These are phyloP conservation scores for Papilio gigon DNA, from an alignment of 2,888 invertebrate species.

Conservation along the genomic window DNA sequence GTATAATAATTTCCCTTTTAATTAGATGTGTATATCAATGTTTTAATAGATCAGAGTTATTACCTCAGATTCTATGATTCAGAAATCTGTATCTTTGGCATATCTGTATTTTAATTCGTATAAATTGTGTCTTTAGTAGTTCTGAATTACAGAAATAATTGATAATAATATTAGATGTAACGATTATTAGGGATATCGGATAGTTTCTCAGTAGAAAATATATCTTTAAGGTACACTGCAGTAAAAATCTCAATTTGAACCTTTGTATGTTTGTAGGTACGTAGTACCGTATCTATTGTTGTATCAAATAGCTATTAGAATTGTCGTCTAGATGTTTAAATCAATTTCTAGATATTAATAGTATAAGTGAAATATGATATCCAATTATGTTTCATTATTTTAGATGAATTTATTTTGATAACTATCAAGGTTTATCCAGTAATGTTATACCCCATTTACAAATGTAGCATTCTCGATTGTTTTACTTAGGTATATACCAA, in stretches of 20 bases:
- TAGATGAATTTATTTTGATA: constrained; percentile 78
- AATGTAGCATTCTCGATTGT: constrained; percentile 32
- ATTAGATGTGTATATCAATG: background rate
- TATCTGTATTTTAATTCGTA: constrained; percentile 32
- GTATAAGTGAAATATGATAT: constrained; percentile 53
- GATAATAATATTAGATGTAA: constrained; percentile 32
- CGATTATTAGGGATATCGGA: constrained; percentile 30
- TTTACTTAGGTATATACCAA: constrained; percentile 30
- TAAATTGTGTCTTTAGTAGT: constrained; percentile 9
- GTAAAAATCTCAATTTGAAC: constrained; percentile 29
- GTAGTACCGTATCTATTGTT: constrained; percentile 47
- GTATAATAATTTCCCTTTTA: background rate
- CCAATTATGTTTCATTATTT: constrained; percentile 63
- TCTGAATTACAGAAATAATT: constrained; percentile 30
- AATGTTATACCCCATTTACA: constrained; percentile 49
- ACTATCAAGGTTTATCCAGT: constrained; percentile 62
- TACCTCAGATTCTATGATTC: constrained; percentile 19
- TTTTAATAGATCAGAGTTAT: background rate
- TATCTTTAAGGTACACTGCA: constrained; percentile 35
- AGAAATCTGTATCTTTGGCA: constrained; percentile 28
- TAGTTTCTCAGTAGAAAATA: constrained; percentile 28
- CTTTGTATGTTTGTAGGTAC: constrained; percentile 36
- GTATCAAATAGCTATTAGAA: constrained; percentile 61
- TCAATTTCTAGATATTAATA: constrained; percentile 63
- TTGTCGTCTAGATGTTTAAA: constrained; percentile 72